These are phyloP conservation scores for Cepphus grylle DNA, from an alignment of 2,113 vertebrate genomes.

Conservation along the genomic window DNA sequence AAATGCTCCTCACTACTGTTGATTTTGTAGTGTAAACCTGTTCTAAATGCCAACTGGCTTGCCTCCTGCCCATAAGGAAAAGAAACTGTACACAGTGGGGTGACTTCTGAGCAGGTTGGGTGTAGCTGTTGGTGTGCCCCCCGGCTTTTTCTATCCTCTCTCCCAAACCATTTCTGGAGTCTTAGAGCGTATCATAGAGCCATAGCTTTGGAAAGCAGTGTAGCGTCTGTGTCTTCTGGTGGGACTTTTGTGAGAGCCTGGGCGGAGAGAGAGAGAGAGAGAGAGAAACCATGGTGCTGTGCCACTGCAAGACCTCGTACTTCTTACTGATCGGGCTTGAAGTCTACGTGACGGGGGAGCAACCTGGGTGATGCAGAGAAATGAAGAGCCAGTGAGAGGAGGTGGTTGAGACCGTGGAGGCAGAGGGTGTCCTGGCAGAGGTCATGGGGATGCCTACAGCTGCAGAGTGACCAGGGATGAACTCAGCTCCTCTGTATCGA, in stretches of 20 bases:
- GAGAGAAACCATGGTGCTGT: background rate
- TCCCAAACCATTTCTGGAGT: background rate
- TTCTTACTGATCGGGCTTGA: background rate
- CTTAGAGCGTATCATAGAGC: background rate
- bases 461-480: background rate
- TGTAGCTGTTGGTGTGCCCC: background rate
- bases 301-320: background rate
- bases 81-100: accelerated
- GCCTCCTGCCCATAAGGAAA: background rate
- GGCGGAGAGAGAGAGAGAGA: background rate
- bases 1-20: background rate
- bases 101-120: background rate
- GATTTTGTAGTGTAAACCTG: background rate
- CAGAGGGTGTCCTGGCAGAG: background rate
- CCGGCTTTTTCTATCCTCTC: background rate
- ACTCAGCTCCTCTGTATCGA: background rate
- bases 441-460: background rate
- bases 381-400: background rate
- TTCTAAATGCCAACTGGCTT: background rate
- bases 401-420: background rate
- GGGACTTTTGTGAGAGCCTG: background rate
- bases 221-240: background rate
- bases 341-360: background rate
- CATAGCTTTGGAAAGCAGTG: background rate
- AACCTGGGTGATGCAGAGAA: background rate